Conservation (phyloP, 1,140 invertebrate genomes). For the Heliconius hermathena region DNA sequence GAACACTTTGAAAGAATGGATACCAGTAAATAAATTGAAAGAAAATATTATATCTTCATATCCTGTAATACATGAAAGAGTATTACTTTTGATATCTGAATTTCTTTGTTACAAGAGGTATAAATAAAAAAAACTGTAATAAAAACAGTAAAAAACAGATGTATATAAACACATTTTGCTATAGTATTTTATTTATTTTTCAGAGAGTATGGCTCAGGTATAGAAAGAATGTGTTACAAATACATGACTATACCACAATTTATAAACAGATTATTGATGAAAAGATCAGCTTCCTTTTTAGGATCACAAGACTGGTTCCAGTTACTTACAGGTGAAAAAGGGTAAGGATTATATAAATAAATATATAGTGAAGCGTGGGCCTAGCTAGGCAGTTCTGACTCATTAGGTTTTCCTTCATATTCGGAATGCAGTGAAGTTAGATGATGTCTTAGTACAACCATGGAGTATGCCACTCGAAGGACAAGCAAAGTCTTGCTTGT, state of each 20-base stretch:
- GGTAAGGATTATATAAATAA: constrained; percentile 46
- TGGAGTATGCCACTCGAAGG: no score
- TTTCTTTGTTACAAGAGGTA: constrained; percentile 70
- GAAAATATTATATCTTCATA: constrained; percentile 66
- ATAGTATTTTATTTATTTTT: constrained; percentile 9
- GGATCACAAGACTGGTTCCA: constrained; percentile 77
- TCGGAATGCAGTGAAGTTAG: no score
- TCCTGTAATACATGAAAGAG: constrained; percentile 65
- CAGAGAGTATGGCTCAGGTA: constrained; percentile 73
- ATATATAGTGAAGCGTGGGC: background rate
- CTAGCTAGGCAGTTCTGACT: no score
- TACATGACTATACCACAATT: constrained; percentile 82
- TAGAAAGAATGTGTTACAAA: constrained; percentile 82
- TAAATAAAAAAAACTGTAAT: constrained; percentile 31
- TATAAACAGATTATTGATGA: constrained; percentile 82
- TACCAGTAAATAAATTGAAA: constrained; percentile 61
- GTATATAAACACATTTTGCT: no score
- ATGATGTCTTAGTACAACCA: no score
- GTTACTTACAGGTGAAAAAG: constrained; percentile 78
- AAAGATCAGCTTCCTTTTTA: constrained; percentile 82
- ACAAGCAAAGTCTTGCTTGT: no score
- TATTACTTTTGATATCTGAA: constrained; percentile 62
- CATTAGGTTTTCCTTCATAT: no score
- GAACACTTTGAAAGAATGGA: constrained; percentile 51
- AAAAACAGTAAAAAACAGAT: no score